These are phyloP conservation scores for Brotula barbata DNA, from an alignment of 2,797 vertebrate species.

Conservation along the genomic window DNA sequence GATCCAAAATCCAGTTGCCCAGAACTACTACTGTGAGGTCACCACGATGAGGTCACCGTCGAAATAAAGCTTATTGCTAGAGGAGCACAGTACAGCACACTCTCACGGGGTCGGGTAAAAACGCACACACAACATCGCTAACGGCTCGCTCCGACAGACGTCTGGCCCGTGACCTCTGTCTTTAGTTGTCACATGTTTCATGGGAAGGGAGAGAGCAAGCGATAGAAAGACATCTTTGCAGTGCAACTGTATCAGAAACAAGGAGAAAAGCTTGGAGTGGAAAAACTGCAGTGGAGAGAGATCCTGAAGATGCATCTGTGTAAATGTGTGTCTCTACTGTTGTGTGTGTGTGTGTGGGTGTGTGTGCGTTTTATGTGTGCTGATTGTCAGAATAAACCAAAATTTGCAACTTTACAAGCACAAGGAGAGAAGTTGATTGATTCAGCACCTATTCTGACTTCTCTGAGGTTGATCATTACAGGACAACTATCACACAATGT, in stretches of 20 bases:
- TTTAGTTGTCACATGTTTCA: conserved; percentile 40
- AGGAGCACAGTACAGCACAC: conserved; percentile 57
- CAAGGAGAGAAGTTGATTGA: conserved; percentile 56
- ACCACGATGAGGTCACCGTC: conserved; percentile 29
- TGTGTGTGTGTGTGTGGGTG: conserved; percentile 20
- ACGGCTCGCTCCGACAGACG: background rate
- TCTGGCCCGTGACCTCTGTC: background rate
- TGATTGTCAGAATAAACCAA: conserved; percentile 73
- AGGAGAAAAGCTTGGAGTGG: conserved; percentile 46
- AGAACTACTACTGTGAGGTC: too few species aligned
- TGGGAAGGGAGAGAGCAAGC: conserved; percentile 70
- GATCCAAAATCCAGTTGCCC: too few species aligned
- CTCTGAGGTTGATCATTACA: conserved; percentile 58
- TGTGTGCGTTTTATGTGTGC: conserved; percentile 55
- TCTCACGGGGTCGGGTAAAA: background rate
- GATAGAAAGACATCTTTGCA: conserved; percentile 75
- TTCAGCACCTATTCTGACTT: conserved; percentile 73
- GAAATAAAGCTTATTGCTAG: conserved; percentile 79
- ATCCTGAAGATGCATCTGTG: conserved; percentile 16
- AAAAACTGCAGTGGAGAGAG: conserved; percentile 23
- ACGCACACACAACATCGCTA: background rate
- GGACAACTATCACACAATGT: conserved; percentile 26
- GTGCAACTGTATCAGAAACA: conserved; percentile 65
- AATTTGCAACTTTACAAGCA: conserved; percentile 31
- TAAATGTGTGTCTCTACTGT: conserved; percentile 13